These are phyloP conservation scores for Callorhinus ursinus DNA, from an alignment of 2,113 vertebrate species.

Conservation along the genomic window DNA sequence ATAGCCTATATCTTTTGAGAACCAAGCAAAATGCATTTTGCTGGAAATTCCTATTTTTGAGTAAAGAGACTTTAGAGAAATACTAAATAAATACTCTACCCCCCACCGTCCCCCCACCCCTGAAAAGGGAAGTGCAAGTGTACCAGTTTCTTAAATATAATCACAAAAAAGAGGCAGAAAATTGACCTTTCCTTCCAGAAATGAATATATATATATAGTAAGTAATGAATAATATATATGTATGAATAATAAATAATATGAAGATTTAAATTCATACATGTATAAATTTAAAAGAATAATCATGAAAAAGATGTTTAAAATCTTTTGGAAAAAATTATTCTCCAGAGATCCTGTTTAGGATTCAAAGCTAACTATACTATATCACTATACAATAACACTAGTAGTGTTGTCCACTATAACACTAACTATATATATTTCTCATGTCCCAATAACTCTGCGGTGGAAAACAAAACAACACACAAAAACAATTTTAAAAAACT, in stretches of 20 bases:
- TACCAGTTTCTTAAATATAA: neutral
- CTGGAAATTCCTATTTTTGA: neutral
- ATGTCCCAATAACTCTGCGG: neutral
- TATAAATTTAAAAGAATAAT: neutral
- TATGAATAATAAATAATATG: neutral
- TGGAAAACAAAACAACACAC: neutral
- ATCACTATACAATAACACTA: neutral
- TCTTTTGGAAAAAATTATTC: neutral
- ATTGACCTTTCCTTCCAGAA: neutral
- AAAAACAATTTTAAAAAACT: neutral
- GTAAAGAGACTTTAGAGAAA: neutral
- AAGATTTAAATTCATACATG: neutral
- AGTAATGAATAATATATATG: neutral
- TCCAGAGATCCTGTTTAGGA: neutral
- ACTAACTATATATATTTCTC: neutral
- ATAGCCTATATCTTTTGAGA: neutral
- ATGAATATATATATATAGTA: neutral
- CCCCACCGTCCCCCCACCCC: fast-evolving
- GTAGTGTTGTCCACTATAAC: neutral
- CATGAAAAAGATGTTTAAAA: neutral
- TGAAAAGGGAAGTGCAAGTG: neutral
- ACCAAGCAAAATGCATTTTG: neutral
- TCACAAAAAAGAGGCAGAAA: neutral
- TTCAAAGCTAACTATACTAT: neutral
- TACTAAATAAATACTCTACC: neutral